A percentile compares a stretch with the other conserved stretches of the same genome.
phyloP scores from a whole-genome alignment of 1,140 invertebrate species.

The Drosophila nigromelanica region DNA sequence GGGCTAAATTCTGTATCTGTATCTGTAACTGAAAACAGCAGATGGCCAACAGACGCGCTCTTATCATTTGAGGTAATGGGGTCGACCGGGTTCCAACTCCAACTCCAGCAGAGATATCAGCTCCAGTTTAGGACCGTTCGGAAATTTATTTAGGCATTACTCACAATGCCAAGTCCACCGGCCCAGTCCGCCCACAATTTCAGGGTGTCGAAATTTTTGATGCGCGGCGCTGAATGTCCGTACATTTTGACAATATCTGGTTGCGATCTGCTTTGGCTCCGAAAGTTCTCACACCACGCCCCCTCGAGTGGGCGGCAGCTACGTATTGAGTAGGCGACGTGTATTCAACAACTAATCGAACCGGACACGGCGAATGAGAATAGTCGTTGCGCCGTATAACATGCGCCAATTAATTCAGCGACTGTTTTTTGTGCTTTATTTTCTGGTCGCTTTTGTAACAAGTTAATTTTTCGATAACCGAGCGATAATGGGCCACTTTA shows the following conservation, averaged over 20 bases:
- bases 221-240: constrained; percentile 21
- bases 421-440: constrained; percentile 38
- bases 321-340: constrained; percentile 43
- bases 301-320: constrained; percentile 42
- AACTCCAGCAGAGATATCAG: not conserved
- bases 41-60: constrained; percentile 17
- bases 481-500: constrained; percentile 59
- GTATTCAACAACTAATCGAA: constrained; percentile 54
- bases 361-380: constrained; percentile 36
- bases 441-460: constrained; percentile 35
- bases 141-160: constrained; percentile 24
- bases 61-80: constrained; percentile 42
- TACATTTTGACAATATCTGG: constrained; percentile 54
- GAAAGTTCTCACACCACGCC: constrained; percentile 37
- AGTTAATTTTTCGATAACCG: constrained; percentile 61
- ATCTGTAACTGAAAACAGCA: not conserved
- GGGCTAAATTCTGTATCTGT: no score
- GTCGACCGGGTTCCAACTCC: constrained; percentile 23
- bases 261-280: not conserved
- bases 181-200: constrained; percentile 56
- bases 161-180: constrained; percentile 68
- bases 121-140: not conserved
- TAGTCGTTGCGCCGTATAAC: constrained; percentile 36
- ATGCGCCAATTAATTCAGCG: constrained; percentile 59
- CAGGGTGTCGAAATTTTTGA: constrained; percentile 66